phyloP scores from a whole-genome alignment of 2,888 invertebrate genomes.

The Aromia moschata region DNA sequence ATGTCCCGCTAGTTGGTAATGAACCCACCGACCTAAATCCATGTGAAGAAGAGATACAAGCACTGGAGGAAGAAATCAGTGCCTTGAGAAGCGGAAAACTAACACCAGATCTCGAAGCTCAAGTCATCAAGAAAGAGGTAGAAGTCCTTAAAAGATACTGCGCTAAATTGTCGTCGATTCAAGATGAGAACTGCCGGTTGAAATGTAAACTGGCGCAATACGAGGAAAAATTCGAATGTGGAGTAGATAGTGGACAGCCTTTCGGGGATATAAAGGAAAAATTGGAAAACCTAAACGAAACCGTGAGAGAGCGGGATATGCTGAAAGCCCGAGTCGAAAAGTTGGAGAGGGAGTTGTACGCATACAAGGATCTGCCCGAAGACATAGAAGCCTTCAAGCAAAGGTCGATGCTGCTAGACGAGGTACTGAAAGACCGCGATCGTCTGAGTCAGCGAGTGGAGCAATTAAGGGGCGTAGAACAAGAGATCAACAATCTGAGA shows the following conservation, averaged over 20 bases:
- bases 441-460: slow-evolving; percentile 51
- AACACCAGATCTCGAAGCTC: slow-evolving; percentile 51
- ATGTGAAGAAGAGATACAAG: slow-evolving; percentile 48
- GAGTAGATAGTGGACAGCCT: slow-evolving; percentile 13
- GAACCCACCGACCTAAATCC: slow-evolving; percentile 22
- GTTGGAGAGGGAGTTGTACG: slow-evolving; percentile 51
- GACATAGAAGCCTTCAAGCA: slow-evolving; percentile 52
- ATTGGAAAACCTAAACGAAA: slow-evolving; percentile 38
- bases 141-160: slow-evolving; percentile 57
- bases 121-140: slow-evolving; percentile 55
- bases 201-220: slow-evolving; percentile 40
- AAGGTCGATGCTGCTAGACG: slow-evolving; percentile 52
- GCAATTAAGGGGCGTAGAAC: slow-evolving; percentile 41
- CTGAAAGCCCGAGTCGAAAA: slow-evolving; percentile 47
- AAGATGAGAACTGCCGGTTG: slow-evolving; percentile 54
- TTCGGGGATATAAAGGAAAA: slow-evolving; percentile 40
- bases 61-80: slow-evolving; percentile 53
- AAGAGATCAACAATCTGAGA: slow-evolving; percentile 44
- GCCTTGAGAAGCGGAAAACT: slow-evolving; percentile 44
- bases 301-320: slow-evolving; percentile 49
- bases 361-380: slow-evolving; percentile 50
- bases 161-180: slow-evolving; percentile 52
- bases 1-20: slow-evolving; percentile 8
- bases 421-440: slow-evolving; percentile 47
- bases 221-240: slow-evolving; percentile 34